Conservation (phyloP, 2,797 vertebrate species). For the Enteromius paludinosus region DNA sequence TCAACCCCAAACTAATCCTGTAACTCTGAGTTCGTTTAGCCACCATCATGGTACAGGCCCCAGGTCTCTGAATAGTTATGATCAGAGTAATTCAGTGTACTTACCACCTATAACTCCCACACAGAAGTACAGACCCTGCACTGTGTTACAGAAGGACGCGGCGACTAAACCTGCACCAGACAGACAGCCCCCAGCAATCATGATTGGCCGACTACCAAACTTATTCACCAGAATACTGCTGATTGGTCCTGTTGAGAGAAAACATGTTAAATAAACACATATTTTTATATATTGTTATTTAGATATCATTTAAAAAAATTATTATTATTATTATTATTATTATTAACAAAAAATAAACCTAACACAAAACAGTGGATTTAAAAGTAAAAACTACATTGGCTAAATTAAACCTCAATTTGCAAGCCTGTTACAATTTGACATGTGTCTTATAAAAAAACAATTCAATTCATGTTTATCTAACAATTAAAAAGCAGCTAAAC, state of each 20-base stretch:
- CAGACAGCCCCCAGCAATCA: conserved; percentile 87
- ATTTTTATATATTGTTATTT: not conserved
- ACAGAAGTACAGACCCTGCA: conserved; percentile 91
- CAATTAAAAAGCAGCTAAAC: not conserved
- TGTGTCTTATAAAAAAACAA: not conserved
- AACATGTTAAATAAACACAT: not conserved
- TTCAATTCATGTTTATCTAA: not conserved
- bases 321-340: too few relatives aligned
- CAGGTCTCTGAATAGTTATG: not conserved
- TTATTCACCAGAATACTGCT: conserved; percentile 96
- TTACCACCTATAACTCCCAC: conserved; percentile 93
- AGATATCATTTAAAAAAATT: too few relatives aligned
- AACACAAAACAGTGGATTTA: not conserved
- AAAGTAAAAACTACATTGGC: not conserved
- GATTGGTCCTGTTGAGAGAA: conserved; percentile 82
- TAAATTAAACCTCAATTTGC: not conserved
- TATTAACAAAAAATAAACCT: not conserved
- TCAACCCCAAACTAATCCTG: too few relatives aligned
- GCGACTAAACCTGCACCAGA: conserved; percentile 83
- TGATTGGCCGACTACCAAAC: conserved; percentile 91
- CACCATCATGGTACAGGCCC: too few relatives aligned
- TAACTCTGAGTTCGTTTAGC: too few relatives aligned
- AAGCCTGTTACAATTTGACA: not conserved
- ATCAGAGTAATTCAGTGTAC: conserved; percentile 46
- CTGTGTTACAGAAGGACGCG: conserved; percentile 92